Evolutionary conservation across 2,888 invertebrate species (phyloP), one percentile per base, ranked within the genome.

Genomic region (Capitulum mitella): DNA sequence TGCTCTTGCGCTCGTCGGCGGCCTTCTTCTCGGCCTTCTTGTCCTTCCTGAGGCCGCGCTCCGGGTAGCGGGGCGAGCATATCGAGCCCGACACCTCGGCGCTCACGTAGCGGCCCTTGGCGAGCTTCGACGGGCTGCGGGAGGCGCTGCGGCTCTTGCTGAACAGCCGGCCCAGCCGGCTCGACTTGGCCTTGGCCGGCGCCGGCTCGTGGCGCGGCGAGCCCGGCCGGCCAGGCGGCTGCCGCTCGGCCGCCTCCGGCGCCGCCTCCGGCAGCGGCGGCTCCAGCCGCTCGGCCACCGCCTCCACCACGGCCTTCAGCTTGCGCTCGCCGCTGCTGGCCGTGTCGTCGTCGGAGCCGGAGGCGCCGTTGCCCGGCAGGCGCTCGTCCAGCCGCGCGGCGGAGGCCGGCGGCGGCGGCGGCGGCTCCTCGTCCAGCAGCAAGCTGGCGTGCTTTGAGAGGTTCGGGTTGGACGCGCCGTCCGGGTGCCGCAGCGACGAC

Each of bases 401-500:
- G 5, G 37, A 26, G 34, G 40, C 29, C 37, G 79, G 79, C 40
- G 80, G 78, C 37, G 79, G 79, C 32, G 80, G 79, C 61, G 77
- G 74, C n/a, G 77, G 80, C 70, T 61, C 79, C 74, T 80, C 80
- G 54, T 78, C 78, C 77, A 80, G 78, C 58, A 79, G 51, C 34
- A 80, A 70, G 34, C 40, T 51, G 22, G 75, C 76, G 46, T 78
- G 78, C 85, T 92, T 92, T 79, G 90, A 89, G 83, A 96, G 88
- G 87, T 95, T 94, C 32, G 95, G 95, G 88, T 96, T 95, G 40
- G 95, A 96, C 78, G 96, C 95, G 77, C 95, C 95, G 84, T 96
- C 96, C 10, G 95, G 95, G 87, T 94, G 93, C 81, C 94, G 89
- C 78, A 95, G 70, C 6, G 37, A 70, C 6, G 70, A n/a, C 22